A percentile compares a stretch with the other conserved stretches of the same genome.
Conservation (phyloP, 2,113 vertebrate species). For the Perognathus longimembris region DNA sequence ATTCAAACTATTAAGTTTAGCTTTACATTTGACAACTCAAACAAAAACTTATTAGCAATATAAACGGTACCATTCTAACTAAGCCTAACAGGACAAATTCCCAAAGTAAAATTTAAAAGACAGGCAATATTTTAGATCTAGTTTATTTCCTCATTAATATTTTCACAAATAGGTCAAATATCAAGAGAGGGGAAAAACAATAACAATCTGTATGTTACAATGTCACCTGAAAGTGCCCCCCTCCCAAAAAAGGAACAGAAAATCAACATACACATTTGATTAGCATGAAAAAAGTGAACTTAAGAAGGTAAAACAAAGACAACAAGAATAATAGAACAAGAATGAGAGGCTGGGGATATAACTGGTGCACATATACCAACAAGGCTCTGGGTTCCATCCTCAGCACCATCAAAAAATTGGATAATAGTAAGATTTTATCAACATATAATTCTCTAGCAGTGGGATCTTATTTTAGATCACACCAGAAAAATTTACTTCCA, state of each 20-base stretch:
- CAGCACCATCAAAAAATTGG: fast-evolving
- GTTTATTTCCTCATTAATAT: neutral
- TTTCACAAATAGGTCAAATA: neutral
- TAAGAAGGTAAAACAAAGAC: neutral
- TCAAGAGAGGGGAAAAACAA: neutral
- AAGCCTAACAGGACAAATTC: neutral
- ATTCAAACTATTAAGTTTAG: neutral
- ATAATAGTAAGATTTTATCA: neutral
- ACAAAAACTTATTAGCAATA: neutral
- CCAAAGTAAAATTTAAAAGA: neutral
- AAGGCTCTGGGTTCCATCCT: neutral
- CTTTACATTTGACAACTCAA: slow-evolving; percentile 16
- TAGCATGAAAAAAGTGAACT: neutral
- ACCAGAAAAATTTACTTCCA: neutral
- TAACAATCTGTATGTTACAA: neutral
- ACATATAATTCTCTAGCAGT: neutral
- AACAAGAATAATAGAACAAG: neutral
- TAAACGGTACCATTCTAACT: neutral
- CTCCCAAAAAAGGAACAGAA: neutral
- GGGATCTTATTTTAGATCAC: neutral
- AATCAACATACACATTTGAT: neutral
- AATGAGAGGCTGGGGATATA: neutral
- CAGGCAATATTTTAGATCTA: neutral
- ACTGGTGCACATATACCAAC: neutral
- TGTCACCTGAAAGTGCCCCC: neutral